Conservation (phyloP, 2,797 vertebrate species). For the Sorex maritimensis region DNA sequence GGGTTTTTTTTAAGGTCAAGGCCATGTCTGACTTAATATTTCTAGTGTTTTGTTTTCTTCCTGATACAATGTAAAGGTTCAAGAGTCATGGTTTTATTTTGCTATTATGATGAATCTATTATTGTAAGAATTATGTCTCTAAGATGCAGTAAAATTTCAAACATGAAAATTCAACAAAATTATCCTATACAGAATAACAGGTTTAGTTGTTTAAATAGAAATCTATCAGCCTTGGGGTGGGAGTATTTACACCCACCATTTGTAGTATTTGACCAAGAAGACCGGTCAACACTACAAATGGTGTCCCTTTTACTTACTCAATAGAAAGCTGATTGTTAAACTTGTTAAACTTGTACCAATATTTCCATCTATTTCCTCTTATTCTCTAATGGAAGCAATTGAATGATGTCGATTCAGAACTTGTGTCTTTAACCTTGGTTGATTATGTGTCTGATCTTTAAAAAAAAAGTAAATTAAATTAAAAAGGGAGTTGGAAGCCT, state of each 20-base stretch:
- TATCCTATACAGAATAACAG: neutral
- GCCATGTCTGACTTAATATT: neutral
- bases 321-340: neutral
- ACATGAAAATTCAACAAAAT: neutral
- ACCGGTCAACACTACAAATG: neutral
- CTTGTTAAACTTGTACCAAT: neutral
- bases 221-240: neutral
- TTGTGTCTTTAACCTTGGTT: conserved; percentile 26
- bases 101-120: conserved; percentile 15
- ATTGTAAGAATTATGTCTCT: conserved; percentile 9
- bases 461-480: neutral
- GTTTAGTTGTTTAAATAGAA: neutral
- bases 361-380: neutral
- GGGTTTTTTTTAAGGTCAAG: neutral
- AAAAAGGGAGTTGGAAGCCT: too few relatives aligned
- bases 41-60: neutral
- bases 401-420: neutral
- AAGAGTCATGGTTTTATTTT: conserved; percentile 21
- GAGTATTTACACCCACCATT: neutral
- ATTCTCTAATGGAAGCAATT: neutral
- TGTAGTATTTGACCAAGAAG: neutral
- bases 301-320: neutral
- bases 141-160: neutral
- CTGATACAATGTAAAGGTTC: neutral
- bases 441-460: neutral